Evolutionary conservation across 2,797 vertebrate genomes (phyloP), one percentile per base, ranked within the genome.

Genomic region (Hephaestus fuliginosus): DNA sequence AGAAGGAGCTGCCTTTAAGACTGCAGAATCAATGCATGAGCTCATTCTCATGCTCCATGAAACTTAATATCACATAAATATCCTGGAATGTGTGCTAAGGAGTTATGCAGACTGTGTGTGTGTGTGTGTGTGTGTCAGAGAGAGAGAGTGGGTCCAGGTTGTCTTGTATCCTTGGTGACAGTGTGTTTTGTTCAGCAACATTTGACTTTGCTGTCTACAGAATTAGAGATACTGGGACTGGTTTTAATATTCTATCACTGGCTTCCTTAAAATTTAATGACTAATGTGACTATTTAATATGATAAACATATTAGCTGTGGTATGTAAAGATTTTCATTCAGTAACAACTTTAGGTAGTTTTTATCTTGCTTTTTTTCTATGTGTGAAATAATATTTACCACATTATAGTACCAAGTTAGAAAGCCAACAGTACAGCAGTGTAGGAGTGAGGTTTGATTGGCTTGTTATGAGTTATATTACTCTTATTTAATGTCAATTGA

Each of bases 61-160:
- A 93, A 93, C 78, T 76, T 85, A 89, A 93, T 93, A 91, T 90
- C 89, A 83, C 76, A 85, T 83, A 88, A 89, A 92, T 90, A 89
- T 89, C 77, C 89, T 76, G 87, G 90, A 90, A 92, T 89, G 88
- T 88, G 77, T 88, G 88, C 76, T 90, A 83, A 91, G 70, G 78
- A 89, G 82, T 88, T 90, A 86, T 82, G 81, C 88, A 91, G 90
- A 81, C 82, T 36, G 17, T 71, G 49, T 76, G 52, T 61, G 48
- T 36, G 51, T 64, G 69, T 65, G 55, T 69, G 77, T 80, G 68
- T 70, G 78, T 74, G 65, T 60, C 43, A 56, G 18, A 22, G 22
- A 25, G 48, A 57, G 41, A 72, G 70, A 80, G 49, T 13, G 74
- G 56, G 80, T 70, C 79, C 76, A 85, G 83, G 88, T 72, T 55